These are phyloP conservation scores for Sebastes flavidus DNA, from an alignment of 2,797 vertebrate species.

Conservation along the genomic window DNA sequence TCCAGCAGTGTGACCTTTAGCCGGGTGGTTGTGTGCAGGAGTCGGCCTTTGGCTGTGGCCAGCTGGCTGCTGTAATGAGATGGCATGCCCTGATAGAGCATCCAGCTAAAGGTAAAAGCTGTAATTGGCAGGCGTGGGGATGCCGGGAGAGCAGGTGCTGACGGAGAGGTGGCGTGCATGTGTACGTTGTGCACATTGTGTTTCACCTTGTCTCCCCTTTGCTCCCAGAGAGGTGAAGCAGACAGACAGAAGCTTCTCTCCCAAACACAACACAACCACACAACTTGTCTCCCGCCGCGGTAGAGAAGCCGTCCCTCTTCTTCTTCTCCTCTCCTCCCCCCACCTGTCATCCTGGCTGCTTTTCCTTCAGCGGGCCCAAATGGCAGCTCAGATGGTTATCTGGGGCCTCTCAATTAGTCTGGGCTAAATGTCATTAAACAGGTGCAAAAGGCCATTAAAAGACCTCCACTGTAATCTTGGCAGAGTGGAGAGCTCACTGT, in stretches of 20 bases:
- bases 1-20: conserved; percentile 75
- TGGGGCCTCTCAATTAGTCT: conserved; percentile 75
- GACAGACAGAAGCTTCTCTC: conserved; percentile 53
- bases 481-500: rapidly evolving
- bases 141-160: conserved; percentile 71
- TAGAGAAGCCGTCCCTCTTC: not conserved
- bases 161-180: conserved; percentile 39
- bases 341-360: conserved; percentile 70
- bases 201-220: conserved; percentile 69
- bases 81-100: conserved; percentile 76
- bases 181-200: not conserved
- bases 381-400: conserved; percentile 81
- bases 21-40: conserved; percentile 56
- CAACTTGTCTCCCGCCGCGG: not conserved
- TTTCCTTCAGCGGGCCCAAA: conserved; percentile 69
- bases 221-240: conserved; percentile 53
- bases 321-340: not conserved
- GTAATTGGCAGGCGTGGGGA: conserved; percentile 70
- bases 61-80: conserved; percentile 85
- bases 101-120: conserved; percentile 77
- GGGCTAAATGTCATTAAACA: conserved; percentile 82
- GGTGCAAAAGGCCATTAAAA: conserved; percentile 75
- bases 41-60: conserved; percentile 76
- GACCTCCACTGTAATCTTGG: conserved; percentile 22
- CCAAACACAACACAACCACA: conserved; percentile 24